phyloP scores from a whole-genome alignment of 1,140 invertebrate species.

The Bombus huntii region DNA sequence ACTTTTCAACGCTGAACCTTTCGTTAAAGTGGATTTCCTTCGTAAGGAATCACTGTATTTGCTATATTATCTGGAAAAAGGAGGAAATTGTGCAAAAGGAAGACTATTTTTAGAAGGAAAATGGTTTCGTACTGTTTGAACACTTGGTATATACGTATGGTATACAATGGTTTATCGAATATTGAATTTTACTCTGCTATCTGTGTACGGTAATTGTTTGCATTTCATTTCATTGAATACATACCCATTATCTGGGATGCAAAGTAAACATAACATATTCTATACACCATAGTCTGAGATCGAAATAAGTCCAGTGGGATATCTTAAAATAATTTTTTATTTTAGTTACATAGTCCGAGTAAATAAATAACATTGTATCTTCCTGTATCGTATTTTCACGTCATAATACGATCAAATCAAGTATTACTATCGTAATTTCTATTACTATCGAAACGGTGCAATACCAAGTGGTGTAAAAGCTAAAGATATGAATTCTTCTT shows the following conservation, averaged over 20 bases:
- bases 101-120: not conserved
- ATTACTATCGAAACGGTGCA: not conserved
- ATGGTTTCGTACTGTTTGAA: not conserved
- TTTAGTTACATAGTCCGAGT: too few relatives aligned
- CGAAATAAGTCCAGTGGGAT: not conserved
- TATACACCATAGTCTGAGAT: not conserved
- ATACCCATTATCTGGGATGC: not conserved
- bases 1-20: not conserved
- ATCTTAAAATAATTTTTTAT: not conserved
- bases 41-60: not conserved
- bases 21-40: not conserved
- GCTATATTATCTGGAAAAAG: not conserved
- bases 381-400: not conserved
- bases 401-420: not conserved
- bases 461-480: not conserved
- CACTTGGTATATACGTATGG: not conserved
- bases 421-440: not conserved
- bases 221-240: not conserved
- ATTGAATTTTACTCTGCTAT: not conserved
- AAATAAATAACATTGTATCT: not conserved
- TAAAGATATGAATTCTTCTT: too few relatives aligned
- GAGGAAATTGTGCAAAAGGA: slow-evolving; percentile 24
- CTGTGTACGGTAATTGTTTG: not conserved
- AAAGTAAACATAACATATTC: not conserved
- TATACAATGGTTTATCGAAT: not conserved